Conservation (phyloP, 2,113 vertebrate genomes). For the Arvicanthis niloticus region DNA sequence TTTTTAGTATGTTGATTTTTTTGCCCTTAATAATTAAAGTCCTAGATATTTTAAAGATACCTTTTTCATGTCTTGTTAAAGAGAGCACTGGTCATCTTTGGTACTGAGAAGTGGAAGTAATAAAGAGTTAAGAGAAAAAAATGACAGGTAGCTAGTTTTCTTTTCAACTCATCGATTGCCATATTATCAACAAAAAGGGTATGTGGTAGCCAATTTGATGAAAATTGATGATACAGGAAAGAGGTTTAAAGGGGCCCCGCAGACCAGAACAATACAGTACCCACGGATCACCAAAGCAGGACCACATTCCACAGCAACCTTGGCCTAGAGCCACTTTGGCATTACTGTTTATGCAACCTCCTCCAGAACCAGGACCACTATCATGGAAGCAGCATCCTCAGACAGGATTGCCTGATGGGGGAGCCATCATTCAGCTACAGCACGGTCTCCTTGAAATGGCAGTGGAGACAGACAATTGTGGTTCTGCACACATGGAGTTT, state of each 20-base stretch:
- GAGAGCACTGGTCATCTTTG: neutral
- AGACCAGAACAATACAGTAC: neutral
- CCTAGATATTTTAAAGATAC: neutral
- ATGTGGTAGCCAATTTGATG: neutral
- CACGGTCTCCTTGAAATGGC: neutral
- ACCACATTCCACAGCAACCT: neutral
- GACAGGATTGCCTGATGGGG: neutral
- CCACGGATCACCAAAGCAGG: neutral
- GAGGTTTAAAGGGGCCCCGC: neutral
- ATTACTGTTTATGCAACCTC: neutral
- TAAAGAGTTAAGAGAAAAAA: neutral
- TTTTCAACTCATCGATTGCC: neutral
- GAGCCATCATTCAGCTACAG: neutral
- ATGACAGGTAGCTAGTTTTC: neutral
- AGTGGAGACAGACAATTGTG: neutral
- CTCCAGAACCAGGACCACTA: neutral
- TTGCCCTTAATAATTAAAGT: neutral
- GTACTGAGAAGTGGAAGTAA: neutral
- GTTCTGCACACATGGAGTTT: neutral
- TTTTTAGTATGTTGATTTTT: no score
- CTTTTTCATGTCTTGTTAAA: neutral
- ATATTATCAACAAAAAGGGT: neutral
- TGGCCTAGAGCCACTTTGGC: neutral
- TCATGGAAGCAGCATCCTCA: neutral
- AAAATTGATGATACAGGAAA: neutral